Evolutionary conservation across 1,140 invertebrate species (phyloP), one percentile per base, ranked within the genome.

Genomic region (Mya arenaria): DNA sequence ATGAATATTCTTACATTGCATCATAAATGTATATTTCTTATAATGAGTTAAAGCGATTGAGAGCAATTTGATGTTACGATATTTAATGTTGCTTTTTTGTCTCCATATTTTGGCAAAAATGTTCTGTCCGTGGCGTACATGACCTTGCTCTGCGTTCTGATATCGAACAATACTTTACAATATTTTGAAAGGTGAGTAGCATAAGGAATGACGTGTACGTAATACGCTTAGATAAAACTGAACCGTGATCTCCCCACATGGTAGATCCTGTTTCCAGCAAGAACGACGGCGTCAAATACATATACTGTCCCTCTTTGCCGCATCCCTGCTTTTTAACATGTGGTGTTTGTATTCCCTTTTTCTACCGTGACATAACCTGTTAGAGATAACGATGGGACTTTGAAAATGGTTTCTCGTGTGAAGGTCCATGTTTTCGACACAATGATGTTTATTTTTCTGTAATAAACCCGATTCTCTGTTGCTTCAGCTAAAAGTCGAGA

Each of bases 361-460:
- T 69, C 66, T 0, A 69, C 66, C 4, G 25, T 41, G 17, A 69
- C 52, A 19, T 44, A 69, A 4, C 30, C 23, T 4, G 41, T 44
- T 28, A 69, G 25, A 19, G 41, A 30, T 0, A 44, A 44, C 41
- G 23, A 30, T 52, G 66, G 37, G n/a, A 44, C 32, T 1, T 36
- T 69, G 10, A 6, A 17, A 30, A 4, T 48, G 19, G 39, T 44
- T 41, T 69, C 28, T 52, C 19, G 10, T 44, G 34, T 32, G 8
- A 4, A 28, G 8, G 4, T 37, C 71, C 71, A 73, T 17, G n/a
- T n/a, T 13, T 56, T 58, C 15, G 71, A 52, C 5, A 73, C n/a
- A 36, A 73, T 60, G n/a, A 73, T 73, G 13, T 39, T 73, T 19
- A 73, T 73, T 36, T 73, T 30, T 5, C 71, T n/a, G 28, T 56